These are phyloP conservation scores for Syrphus vitripennis DNA, from an alignment of 2,888 invertebrate genomes.

Conservation along the genomic window DNA sequence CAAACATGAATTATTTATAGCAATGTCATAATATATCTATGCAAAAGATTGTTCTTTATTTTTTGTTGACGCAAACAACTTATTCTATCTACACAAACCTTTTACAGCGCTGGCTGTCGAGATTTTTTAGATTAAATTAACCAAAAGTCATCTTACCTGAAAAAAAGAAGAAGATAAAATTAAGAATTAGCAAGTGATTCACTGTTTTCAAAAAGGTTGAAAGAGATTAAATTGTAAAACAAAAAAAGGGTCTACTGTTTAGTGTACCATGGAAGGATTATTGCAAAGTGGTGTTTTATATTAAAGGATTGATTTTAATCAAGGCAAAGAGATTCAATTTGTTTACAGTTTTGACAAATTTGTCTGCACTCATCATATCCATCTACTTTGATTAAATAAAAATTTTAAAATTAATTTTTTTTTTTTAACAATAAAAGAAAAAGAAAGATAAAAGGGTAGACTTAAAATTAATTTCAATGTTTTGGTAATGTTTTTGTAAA, in stretches of 20 bases:
- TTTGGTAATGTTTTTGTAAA: too few relatives aligned
- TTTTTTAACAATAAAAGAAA: too few relatives aligned
- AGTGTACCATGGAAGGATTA: not conserved
- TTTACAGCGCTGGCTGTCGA: too few relatives aligned
- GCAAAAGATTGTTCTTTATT: too few relatives aligned
- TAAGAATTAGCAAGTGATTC: slow-evolving; percentile 20
- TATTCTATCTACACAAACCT: too few relatives aligned
- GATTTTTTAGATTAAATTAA: not conserved
- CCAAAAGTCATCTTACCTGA: slow-evolving; percentile 29
- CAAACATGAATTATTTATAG: too few relatives aligned
- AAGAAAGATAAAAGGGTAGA: too few relatives aligned
- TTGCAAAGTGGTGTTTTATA: not conserved
- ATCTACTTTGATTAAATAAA: not conserved
- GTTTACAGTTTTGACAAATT: too few relatives aligned
- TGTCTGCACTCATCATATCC: not conserved
- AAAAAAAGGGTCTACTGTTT: not conserved
- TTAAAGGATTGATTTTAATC: not conserved
- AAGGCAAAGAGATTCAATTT: not conserved
- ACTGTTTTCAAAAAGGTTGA: not conserved
- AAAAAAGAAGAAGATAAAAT: not conserved
- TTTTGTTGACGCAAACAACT: too few relatives aligned
- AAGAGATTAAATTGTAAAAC: not conserved
- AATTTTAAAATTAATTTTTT: too few relatives aligned
- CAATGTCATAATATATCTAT: too few relatives aligned
- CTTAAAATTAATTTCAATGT: too few relatives aligned